Evolutionary conservation across 2,797 vertebrate genomes (phyloP), one percentile per base, ranked within the genome.

Genomic region (Balearica regulorum): DNA sequence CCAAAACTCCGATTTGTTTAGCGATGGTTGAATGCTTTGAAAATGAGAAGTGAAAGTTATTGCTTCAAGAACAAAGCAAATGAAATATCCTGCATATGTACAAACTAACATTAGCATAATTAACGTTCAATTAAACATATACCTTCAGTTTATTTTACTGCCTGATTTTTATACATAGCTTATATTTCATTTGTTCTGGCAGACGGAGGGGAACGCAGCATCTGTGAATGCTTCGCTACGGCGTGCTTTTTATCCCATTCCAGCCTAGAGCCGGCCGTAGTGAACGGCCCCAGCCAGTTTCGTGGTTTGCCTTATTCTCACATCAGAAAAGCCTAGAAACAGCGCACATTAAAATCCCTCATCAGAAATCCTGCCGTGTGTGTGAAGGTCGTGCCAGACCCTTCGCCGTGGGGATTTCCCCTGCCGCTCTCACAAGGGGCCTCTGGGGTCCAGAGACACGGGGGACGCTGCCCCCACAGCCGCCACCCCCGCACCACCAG

Each of bases 351-450:
- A 22, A 66, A 92, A 55, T 54, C 39, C 20, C 44, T 53, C 49
- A 58, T 26, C 33, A 84, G 60, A 65, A 83, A 48, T 31, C 8
- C 3, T 31, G 65, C 28, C 4, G 6, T 3, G 9, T 0, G 3
- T 11, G 7, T 3, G 16, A 77, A 66, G 29, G 35, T 19, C 0
- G 0, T 6, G 31, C n/a, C 73, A 68, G 33, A 29, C 2, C 58
- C 62, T 73, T 55, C 1, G 0, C 75, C 2, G 1, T 0, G 37
- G 35, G 64, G 35, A 62, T 11, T 8, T 66, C 6, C 16, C 31
- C 19, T 31, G 9, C 22, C 1, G 0, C 20, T 78, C 24, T 39
- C 35, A 35, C 12, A 6, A 11, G 2, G 58, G 37, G 18, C 8
- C 8, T 29, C 37, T 11, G 39, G 46, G 7, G 10, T 14, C 24